Base-by-base conservation (phyloP, 2,888 invertebrate species). In the Athrips mouffetella region DNA sequence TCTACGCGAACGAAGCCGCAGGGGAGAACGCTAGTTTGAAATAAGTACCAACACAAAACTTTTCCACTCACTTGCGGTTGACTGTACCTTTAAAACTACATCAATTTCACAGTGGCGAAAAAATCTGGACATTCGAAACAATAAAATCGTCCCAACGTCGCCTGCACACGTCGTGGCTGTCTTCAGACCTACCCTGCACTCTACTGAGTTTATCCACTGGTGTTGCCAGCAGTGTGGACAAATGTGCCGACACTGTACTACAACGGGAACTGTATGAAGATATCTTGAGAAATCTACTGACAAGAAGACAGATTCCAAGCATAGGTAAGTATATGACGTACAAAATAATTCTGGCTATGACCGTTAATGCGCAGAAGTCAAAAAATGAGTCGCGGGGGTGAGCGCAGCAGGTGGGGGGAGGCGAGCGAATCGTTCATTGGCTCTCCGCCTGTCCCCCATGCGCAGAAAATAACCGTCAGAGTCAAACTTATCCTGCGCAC, bases 51-150 rank as follows among this genome's bases (percentile, higher is more conserved):
- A n/a, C n/a, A n/a, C n/a, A n/a, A n/a, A n/a, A n/a, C n/a, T n/a
- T n/a, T n/a, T n/a, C n/a, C n/a, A n/a, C n/a, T n/a, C n/a, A n/a
- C n/a, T n/a, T n/a, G n/a, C n/a, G n/a, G n/a, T n/a, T n/a, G n/a
- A n/a, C n/a, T n/a, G n/a, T n/a, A n/a, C n/a, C n/a, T n/a, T n/a
- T n/a, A n/a, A n/a, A n/a, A n/a, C n/a, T n/a, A n/a, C n/a, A n/a
- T 21, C 5, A 37, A 10, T 49, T 30, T 30, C 8, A 1, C 67
- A 87, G 87, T 13, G 85, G 86, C 3, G 76, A 83, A 47, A 80
- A 83, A 49, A 70, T 85, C 2, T 87, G 86, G 86, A 70, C 69
- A 44, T 80, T 76, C 29, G 80, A 85, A 47, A 75, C 74, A 0
- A 20, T 84, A 0, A 59, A 69, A 31, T 59, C 75, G 0, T 63